Evolutionary conservation across 2,113 vertebrate species (phyloP).

Genomic region (Climacteris rufus): DNA sequence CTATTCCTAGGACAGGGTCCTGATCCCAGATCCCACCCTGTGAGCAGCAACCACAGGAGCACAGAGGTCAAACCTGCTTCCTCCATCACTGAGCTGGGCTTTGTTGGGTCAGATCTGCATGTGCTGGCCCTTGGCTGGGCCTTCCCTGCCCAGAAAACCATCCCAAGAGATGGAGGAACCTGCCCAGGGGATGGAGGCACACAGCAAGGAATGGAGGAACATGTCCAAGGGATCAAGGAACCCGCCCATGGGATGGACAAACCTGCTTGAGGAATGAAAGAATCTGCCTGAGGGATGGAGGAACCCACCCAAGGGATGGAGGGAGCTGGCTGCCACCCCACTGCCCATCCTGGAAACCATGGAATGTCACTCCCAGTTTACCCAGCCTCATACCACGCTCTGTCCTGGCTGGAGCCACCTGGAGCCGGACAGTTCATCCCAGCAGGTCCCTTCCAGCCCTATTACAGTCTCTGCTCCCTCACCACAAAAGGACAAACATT

Average conservation of each 20-base stretch:
- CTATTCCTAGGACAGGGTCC: neutral
- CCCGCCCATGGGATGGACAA: fast-evolving
- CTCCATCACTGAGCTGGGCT: neutral
- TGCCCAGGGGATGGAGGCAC: too few relatives aligned
- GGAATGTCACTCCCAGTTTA: fast-evolving
- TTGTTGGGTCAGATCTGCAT: neutral
- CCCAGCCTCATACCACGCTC: neutral
- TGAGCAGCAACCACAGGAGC: neutral
- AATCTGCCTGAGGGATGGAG: neutral
- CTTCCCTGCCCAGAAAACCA: neutral
- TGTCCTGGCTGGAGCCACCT: neutral
- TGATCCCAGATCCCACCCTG: neutral
- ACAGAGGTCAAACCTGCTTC: neutral
- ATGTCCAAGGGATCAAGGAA: neutral
- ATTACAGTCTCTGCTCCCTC: neutral
- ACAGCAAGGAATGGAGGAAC: neutral
- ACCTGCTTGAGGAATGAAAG: neutral
- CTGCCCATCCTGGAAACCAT: neutral
- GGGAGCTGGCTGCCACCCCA: neutral
- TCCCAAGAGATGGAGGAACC: neutral
- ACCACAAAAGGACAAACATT: neutral
- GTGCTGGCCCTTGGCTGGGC: neutral
- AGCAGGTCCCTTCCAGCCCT: neutral
- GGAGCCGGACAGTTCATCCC: neutral
- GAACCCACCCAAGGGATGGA: neutral